Evolutionary conservation across 2,113 vertebrate species (phyloP).

Genomic region (Deroptyus accipitrinus): DNA sequence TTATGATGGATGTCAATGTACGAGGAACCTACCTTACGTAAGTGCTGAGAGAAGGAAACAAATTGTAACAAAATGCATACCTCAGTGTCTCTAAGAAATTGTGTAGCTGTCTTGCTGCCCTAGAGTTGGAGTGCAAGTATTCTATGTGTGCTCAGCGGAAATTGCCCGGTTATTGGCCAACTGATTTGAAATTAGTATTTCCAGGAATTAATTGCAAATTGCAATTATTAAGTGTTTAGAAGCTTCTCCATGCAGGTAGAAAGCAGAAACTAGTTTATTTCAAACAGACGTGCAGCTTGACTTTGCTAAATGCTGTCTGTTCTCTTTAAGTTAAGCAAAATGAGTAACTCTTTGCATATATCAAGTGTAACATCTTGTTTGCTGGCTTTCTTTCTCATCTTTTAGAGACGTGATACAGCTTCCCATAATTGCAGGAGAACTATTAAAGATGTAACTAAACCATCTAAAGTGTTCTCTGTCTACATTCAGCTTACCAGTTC

Average conservation of each 20-base stretch:
- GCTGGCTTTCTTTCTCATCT: not conserved
- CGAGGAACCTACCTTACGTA: constrained; percentile 96
- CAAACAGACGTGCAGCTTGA: not conserved
- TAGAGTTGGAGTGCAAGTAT: not conserved
- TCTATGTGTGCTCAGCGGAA: not conserved
- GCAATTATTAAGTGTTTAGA: not conserved
- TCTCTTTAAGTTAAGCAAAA: not conserved
- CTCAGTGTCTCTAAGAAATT: not conserved
- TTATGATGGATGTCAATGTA: constrained; percentile 94
- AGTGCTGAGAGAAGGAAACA: constrained; percentile 20
- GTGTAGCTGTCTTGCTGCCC: not conserved
- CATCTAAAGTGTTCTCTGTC: not conserved
- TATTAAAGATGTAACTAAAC: not conserved
- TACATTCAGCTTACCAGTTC: not conserved
- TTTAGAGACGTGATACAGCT: not conserved
- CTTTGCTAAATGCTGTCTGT: not conserved
- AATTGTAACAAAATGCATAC: not conserved
- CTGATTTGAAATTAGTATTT: not conserved
- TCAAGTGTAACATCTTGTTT: not conserved
- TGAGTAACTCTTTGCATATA: not conserved
- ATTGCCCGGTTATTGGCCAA: not conserved
- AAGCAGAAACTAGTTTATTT: not conserved
- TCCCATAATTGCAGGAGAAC: not conserved
- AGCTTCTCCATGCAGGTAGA: not conserved
- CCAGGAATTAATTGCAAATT: not conserved